A percentile compares a stretch with the other conserved stretches of the same genome.
phyloP scores from a whole-genome alignment of 1,140 invertebrate species.

The Hermetia illucens region DNA sequence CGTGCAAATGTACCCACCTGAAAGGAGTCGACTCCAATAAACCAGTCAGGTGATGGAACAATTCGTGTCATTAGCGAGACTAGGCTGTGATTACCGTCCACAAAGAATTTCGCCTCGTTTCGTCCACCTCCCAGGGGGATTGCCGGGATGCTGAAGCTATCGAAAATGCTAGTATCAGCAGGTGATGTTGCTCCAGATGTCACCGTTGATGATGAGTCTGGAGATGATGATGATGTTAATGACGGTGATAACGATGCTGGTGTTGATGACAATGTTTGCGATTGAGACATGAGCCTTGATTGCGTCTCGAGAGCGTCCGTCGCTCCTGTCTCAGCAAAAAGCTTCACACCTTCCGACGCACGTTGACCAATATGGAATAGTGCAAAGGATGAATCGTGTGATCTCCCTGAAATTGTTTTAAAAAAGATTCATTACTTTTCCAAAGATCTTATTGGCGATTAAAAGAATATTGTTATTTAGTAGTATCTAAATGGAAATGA shows the following conservation, averaged over 20 bases:
- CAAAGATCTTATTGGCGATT: too few species aligned
- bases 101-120: conserved; percentile 69
- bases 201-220: conserved; percentile 17
- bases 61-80: conserved; percentile 76
- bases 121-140: conserved; percentile 60
- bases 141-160: conserved; percentile 68
- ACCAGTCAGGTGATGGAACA: conserved; percentile 96
- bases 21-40: conserved; percentile 87
- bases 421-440: too few species aligned
- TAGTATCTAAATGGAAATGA: too few species aligned
- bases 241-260: not conserved
- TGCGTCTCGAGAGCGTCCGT: conserved; percentile 50
- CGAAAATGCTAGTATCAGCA: conserved; percentile 43
- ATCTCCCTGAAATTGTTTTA: conserved; percentile 68
- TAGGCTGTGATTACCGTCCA: conserved; percentile 83
- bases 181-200: conserved; percentile 21
- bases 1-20: conserved; percentile 38
- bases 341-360: conserved; percentile 56
- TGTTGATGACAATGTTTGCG: not conserved
- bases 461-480: too few species aligned
- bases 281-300: conserved; percentile 34
- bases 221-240: conserved; percentile 8
- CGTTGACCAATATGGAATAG: conserved; percentile 65
- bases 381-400: conserved; percentile 64
- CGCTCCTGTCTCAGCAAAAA: conserved; percentile 70